Conservation (phyloP, 2,113 vertebrate species). For the Hoplias malabaricus region DNA sequence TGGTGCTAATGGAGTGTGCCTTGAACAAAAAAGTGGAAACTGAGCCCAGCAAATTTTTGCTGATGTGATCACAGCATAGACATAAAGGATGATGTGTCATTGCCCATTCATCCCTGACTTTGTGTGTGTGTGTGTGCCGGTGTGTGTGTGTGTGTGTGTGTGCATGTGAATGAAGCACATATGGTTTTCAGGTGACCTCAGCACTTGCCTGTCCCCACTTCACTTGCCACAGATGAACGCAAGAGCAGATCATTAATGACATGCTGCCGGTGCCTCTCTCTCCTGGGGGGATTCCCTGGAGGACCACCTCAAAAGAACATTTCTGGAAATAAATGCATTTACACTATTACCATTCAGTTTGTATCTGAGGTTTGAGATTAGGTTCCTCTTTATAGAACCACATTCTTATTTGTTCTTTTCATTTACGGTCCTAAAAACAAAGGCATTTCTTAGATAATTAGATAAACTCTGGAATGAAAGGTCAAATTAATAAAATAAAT, state of each 20-base stretch:
- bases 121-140: conserved; percentile 5
- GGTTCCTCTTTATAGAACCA: too few species aligned
- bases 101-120: conserved; percentile 46
- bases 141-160: conserved; percentile 1
- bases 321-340: not conserved
- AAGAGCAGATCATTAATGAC: conserved; percentile 1
- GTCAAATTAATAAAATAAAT: too few species aligned
- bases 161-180: conserved; percentile 16
- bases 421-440: too few species aligned
- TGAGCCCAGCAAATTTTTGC: conserved; percentile 60
- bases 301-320: not conserved
- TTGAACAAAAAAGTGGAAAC: conserved; percentile 59
- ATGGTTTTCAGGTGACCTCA: conserved; percentile 37
- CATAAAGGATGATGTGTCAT: conserved; percentile 50
- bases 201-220: conserved; percentile 4
- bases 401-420: too few species aligned
- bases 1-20: conserved; percentile 8
- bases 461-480: too few species aligned
- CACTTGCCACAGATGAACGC: not conserved
- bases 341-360: not conserved
- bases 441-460: too few species aligned
- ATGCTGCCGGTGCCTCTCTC: conserved; percentile 30
- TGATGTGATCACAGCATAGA: conserved; percentile 58
- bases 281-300: conserved; percentile 24
- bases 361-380: too few species aligned